These are phyloP conservation scores for Carettochelys insculpta DNA, from an alignment of 2,113 vertebrate genomes.

Conservation along the genomic window DNA sequence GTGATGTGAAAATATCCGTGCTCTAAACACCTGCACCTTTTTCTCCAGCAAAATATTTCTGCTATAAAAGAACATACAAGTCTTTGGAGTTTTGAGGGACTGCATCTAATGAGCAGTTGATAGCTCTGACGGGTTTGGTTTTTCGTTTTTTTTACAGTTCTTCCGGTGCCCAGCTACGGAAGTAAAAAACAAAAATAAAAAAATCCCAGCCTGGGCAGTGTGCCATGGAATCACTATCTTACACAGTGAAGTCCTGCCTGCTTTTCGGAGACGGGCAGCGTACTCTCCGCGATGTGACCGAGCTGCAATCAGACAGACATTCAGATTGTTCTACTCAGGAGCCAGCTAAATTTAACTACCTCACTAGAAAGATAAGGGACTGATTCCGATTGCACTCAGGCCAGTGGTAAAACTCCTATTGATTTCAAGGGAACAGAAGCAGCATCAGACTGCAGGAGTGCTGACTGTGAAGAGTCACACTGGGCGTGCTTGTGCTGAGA, in stretches of 20 bases:
- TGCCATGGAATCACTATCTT: background rate
- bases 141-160: background rate
- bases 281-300: background rate
- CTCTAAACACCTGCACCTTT: background rate
- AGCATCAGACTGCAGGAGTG: background rate
- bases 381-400: background rate
- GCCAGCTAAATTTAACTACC: background rate
- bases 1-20: background rate
- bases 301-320: background rate
- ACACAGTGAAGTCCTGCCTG: background rate
- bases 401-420: background rate
- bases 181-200: background rate
- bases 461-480: background rate
- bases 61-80: fast-evolving
- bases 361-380: background rate
- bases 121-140: background rate
- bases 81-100: background rate
- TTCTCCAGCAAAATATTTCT: fast-evolving
- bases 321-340: background rate
- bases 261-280: background rate
- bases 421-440: background rate
- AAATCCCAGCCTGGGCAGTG: background rate
- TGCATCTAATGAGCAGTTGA: background rate
- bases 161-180: background rate
- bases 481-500: background rate